These are phyloP conservation scores for Uloborus diversus DNA, from an alignment of 1,140 invertebrate genomes.

Conservation along the genomic window DNA sequence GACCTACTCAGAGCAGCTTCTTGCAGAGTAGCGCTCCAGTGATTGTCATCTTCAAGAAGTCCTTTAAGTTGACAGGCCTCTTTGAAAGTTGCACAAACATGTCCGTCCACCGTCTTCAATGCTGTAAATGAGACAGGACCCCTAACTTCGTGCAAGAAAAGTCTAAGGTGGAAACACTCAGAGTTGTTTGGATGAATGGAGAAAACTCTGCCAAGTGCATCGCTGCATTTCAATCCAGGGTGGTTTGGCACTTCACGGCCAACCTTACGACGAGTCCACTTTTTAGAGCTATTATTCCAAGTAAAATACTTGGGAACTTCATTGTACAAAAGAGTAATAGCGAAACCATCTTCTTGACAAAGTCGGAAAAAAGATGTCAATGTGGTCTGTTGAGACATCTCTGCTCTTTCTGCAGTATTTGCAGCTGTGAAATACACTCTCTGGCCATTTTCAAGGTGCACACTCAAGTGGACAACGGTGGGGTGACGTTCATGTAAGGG, in stretches of 20 bases:
- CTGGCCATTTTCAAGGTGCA: slow-evolving; percentile 62
- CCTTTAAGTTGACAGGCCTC: too few relatives aligned
- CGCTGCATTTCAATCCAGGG: slow-evolving; percentile 56
- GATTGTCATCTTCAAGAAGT: too few relatives aligned
- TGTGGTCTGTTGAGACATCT: too few relatives aligned
- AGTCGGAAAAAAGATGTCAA: too few relatives aligned
- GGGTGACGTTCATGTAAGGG: slow-evolving; percentile 58
- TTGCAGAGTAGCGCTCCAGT: too few relatives aligned
- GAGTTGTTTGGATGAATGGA: slow-evolving; percentile 63
- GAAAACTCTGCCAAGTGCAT: slow-evolving; percentile 63
- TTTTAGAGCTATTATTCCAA: background rate
- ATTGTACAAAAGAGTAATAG: background rate
- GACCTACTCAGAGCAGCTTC: too few relatives aligned
- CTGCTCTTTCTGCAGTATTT: too few relatives aligned
- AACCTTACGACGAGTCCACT: background rate
- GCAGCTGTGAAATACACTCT: too few relatives aligned
- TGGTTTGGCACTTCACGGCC: slow-evolving; percentile 57
- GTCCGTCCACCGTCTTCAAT: slow-evolving; percentile 60
- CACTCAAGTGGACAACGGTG: slow-evolving; percentile 58
- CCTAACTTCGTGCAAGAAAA: slow-evolving; percentile 61
- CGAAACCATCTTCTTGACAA: background rate
- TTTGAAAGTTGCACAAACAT: too few relatives aligned
- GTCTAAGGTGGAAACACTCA: slow-evolving; percentile 61
- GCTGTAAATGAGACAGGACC: slow-evolving; percentile 59
- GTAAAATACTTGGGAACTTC: slow-evolving; percentile 30